Percentiles rank a stretch among this genome's conserved stretches.
Conservation (phyloP, 2,797 vertebrate genomes). For the Diceros bicornis region DNA sequence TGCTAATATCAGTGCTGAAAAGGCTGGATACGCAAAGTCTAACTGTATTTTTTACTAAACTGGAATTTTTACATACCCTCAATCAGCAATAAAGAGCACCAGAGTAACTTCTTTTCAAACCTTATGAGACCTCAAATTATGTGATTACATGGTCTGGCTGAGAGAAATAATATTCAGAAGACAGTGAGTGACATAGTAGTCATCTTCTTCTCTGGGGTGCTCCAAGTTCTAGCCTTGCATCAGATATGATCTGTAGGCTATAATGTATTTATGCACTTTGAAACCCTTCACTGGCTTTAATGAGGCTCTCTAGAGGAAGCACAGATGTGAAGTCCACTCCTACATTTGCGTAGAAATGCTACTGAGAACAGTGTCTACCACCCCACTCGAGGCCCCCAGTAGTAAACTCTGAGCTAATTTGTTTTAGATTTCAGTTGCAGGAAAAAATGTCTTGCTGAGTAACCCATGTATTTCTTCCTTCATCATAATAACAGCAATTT, state of each 20-base stretch:
- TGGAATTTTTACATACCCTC: constrained; percentile 11
- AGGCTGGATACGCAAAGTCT: not conserved
- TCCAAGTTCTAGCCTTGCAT: not conserved
- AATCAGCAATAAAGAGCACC: not conserved
- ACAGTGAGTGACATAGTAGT: not conserved
- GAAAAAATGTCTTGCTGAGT: not conserved
- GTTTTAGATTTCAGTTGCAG: not conserved
- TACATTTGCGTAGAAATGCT: not conserved
- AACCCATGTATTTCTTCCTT: constrained; percentile 8
- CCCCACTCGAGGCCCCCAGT: not conserved
- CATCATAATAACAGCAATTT: not conserved
- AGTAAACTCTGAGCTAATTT: constrained; percentile 42
- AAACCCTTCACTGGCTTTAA: not conserved
- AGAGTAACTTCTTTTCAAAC: constrained; percentile 24
- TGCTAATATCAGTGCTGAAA: not conserved
- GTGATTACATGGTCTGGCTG: not conserved
- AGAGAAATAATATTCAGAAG: not conserved
- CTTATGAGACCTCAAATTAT: not conserved
- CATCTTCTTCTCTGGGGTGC: not conserved
- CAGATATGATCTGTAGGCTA: not conserved
- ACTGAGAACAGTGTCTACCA: not conserved
- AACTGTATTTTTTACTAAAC: constrained; percentile 32
- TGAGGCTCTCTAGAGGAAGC: not conserved
- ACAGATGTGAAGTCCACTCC: not conserved
- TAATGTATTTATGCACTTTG: not conserved